Evolutionary conservation across 2,113 vertebrate species (phyloP).

Genomic region (Ciconia stormi): DNA sequence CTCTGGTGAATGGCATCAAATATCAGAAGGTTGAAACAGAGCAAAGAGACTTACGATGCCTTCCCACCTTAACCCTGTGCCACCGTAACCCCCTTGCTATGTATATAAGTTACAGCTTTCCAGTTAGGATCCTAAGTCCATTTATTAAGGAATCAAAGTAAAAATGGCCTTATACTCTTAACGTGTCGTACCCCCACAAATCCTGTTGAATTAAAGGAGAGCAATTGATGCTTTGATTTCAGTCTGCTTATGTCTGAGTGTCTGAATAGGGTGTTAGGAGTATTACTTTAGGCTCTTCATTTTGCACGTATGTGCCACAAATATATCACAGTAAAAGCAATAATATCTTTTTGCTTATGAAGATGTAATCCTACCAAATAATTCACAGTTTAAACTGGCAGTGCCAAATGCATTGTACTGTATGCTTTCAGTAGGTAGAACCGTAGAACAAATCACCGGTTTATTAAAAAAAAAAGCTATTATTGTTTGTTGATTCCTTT

Average conservation of each 20-base stretch:
- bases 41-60: constrained; percentile 12
- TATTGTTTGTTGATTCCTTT: not conserved
- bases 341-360: not conserved
- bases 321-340: not conserved
- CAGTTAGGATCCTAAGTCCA: not conserved
- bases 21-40: constrained; percentile 41
- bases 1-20: constrained; percentile 70
- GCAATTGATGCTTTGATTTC: constrained; percentile 38
- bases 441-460: not conserved
- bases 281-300: not conserved
- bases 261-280: constrained; percentile 37
- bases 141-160: constrained; percentile 58
- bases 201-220: constrained; percentile 21
- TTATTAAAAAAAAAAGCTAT: not conserved
- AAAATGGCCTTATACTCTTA: constrained; percentile 35
- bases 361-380: not conserved
- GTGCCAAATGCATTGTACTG: not conserved
- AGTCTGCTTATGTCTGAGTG: not conserved
- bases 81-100: constrained; percentile 32
- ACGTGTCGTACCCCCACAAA: not conserved
- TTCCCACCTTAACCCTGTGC: constrained; percentile 23
- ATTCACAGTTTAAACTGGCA: not conserved
- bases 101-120: not conserved
- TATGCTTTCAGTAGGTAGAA: not conserved
- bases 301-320: not conserved